phyloP scores from a whole-genome alignment of 2,888 invertebrate species.

The Apotomis capreana region DNA sequence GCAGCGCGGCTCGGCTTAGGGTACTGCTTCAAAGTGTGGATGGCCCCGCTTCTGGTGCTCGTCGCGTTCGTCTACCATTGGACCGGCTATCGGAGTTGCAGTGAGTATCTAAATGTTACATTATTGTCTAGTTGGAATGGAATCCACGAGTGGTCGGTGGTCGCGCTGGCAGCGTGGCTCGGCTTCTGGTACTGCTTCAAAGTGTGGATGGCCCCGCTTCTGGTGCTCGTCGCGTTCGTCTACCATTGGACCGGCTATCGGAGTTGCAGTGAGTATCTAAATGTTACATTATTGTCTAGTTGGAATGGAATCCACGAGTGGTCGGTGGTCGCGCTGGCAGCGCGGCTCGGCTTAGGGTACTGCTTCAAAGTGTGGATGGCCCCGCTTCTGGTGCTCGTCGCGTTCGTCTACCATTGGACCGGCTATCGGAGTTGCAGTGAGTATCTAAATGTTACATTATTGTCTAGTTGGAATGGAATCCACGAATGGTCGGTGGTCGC shows the following conservation, averaged over 20 bases:
- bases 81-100: too few species aligned
- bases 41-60: too few species aligned
- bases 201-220: conserved; percentile 74
- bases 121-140: too few species aligned
- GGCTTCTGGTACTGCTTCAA: conserved; percentile 73
- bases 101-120: too few species aligned
- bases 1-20: too few species aligned
- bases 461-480: too few species aligned
- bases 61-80: too few species aligned
- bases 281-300: neutral
- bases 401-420: conserved; percentile 70
- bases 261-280: conserved; percentile 58
- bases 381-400: conserved; percentile 63
- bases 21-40: too few species aligned
- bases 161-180: conserved; percentile 68
- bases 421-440: conserved; percentile 54
- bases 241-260: conserved; percentile 66
- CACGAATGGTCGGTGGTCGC: too few species aligned
- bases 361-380: conserved; percentile 76
- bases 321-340: conserved; percentile 64
- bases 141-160: conserved; percentile 61
- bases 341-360: conserved; percentile 70
- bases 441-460: too few species aligned
- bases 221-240: conserved; percentile 64
- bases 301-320: conserved; percentile 61